Conservation (phyloP, 2,113 vertebrate species). For the Rhadina sibilatrix region DNA sequence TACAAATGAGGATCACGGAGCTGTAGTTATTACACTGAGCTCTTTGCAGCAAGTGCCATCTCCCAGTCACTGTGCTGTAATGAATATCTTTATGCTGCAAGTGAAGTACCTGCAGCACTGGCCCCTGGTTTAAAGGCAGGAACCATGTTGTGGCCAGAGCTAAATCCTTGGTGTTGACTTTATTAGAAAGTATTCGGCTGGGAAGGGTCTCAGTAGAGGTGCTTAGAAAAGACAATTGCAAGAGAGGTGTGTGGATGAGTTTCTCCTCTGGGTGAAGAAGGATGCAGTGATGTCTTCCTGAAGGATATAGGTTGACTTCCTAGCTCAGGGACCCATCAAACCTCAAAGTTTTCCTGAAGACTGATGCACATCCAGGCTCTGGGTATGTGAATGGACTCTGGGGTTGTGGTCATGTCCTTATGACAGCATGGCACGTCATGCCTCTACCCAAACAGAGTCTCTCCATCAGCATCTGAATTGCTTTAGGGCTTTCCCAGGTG, state of each 20-base stretch:
- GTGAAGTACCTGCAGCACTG: not conserved
- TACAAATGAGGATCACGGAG: not conserved
- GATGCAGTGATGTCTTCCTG: not conserved
- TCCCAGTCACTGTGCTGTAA: not conserved
- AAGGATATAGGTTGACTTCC: not conserved
- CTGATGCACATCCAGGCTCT: not conserved
- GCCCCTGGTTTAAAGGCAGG: not conserved
- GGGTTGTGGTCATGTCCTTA: not conserved
- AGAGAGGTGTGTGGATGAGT: rapidly evolving
- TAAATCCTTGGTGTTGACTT: not conserved
- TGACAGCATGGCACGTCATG: not conserved
- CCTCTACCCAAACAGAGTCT: not conserved
- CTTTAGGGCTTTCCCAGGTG: not conserved
- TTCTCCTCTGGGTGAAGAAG: not conserved
- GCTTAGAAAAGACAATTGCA: not conserved
- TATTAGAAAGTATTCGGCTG: not conserved
- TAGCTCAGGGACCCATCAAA: not conserved
- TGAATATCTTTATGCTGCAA: not conserved
- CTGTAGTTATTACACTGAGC: not conserved
- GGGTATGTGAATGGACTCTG: not conserved
- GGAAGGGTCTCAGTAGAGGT: not conserved
- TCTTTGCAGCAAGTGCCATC: not conserved
- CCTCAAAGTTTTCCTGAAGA: not conserved
- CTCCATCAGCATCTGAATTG: not conserved
- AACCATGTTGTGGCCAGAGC: rapidly evolving